phyloP scores from a whole-genome alignment of 2,797 vertebrate species.

The Tarsius wallacei region DNA sequence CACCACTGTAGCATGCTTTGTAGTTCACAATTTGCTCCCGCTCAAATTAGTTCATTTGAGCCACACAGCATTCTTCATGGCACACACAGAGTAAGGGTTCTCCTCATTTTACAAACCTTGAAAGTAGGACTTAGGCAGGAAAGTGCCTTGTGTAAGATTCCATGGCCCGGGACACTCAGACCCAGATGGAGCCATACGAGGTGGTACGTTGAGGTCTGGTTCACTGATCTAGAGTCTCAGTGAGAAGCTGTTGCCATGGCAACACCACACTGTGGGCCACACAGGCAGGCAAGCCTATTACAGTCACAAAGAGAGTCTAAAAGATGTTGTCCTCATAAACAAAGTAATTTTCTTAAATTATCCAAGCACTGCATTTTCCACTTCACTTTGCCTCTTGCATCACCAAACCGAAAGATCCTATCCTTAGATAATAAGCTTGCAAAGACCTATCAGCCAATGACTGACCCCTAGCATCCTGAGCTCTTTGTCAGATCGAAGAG shows the following conservation, averaged over 20 bases:
- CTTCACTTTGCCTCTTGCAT: conserved; percentile 2
- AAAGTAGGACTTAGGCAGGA: background rate
- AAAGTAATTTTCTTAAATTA: conserved; percentile 45
- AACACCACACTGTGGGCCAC: background rate
- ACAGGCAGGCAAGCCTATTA: background rate
- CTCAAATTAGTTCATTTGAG: background rate
- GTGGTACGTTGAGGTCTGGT: background rate
- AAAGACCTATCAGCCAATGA: background rate
- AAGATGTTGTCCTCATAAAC: background rate
- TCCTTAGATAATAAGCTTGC: background rate
- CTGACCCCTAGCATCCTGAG: background rate
- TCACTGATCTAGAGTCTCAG: background rate
- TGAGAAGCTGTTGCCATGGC: background rate
- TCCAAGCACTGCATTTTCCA: background rate
- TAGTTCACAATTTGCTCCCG: background rate
- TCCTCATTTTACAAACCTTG: background rate
- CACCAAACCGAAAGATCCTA: background rate
- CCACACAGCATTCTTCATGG: background rate
- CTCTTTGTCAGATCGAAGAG: background rate
- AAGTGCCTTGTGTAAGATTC: background rate
- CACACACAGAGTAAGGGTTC: background rate
- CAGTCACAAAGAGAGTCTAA: background rate
- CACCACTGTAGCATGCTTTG: background rate
- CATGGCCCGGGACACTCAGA: background rate
- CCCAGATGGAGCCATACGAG: rapidly evolving